Conservation (phyloP, 2,113 vertebrate species). For the Forbesichthys agassizii region DNA sequence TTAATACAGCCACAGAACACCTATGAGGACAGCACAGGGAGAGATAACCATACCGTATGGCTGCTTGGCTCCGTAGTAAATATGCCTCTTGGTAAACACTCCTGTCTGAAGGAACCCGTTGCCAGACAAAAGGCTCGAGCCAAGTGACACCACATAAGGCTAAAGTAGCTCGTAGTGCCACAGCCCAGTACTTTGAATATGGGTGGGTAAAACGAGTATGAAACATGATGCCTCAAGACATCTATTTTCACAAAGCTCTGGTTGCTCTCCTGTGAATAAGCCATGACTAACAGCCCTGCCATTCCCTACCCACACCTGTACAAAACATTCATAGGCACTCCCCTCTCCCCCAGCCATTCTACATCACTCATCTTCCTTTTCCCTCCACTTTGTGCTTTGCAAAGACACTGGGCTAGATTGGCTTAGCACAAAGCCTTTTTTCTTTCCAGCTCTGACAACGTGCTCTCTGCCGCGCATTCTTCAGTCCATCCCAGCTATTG, state of each 20-base stretch:
- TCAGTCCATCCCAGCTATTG: slow-evolving; percentile 74
- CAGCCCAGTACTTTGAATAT: slow-evolving; percentile 20
- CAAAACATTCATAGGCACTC: slow-evolving; percentile 8
- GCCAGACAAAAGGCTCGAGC: slow-evolving; percentile 30
- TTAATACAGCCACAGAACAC: slow-evolving; percentile 4
- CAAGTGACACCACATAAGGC: slow-evolving; percentile 27
- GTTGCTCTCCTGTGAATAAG: slow-evolving; percentile 46
- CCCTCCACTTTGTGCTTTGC: slow-evolving; percentile 22
- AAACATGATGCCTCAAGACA: slow-evolving; percentile 43
- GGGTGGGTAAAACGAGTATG: slow-evolving; percentile 24
- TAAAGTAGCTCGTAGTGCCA: slow-evolving; percentile 34
- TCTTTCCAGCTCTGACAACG: slow-evolving; percentile 61
- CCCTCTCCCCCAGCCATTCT: slow-evolving; percentile 15
- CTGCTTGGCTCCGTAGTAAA: not conserved
- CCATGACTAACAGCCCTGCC: slow-evolving; percentile 46
- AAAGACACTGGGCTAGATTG: slow-evolving; percentile 34
- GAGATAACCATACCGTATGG: not conserved
- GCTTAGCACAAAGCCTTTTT: slow-evolving; percentile 64
- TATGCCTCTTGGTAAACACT: slow-evolving; percentile 27
- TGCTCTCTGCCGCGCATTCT: slow-evolving; percentile 74
- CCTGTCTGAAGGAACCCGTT: slow-evolving; percentile 15
- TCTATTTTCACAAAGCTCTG: slow-evolving; percentile 43
- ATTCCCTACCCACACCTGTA: slow-evolving; percentile 56
- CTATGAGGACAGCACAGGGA: not conserved
- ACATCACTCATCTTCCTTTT: slow-evolving; percentile 48